Conservation (phyloP, 2,113 vertebrate genomes). For the Vanacampus margaritifer region DNA sequence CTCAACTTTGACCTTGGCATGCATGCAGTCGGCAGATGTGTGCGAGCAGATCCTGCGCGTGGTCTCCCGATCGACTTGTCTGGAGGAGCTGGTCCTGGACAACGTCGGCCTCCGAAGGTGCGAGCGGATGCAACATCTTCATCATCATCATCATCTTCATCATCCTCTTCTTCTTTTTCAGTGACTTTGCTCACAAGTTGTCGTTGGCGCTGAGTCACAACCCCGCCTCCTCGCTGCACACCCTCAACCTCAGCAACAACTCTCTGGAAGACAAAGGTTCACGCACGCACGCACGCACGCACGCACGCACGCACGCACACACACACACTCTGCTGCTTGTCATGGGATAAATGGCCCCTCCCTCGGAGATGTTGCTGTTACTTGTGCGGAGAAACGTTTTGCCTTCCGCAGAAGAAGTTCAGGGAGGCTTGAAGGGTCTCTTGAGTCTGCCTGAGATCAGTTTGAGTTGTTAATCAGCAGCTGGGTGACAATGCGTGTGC, state of each 20-base stretch:
- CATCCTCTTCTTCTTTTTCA: constrained; percentile 44
- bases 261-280: constrained; percentile 94
- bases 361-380: too few relatives aligned
- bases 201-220: constrained; percentile 83
- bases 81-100: constrained; percentile 93
- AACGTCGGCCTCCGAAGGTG: constrained; percentile 89
- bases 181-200: constrained; percentile 94
- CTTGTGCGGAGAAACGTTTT: too few relatives aligned
- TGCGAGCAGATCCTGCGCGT: constrained; percentile 90
- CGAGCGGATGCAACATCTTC: constrained; percentile 47
- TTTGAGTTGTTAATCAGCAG: too few relatives aligned
- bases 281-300: constrained; percentile 12
- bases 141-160: background rate
- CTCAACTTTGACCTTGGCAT: background rate
- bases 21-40: constrained; percentile 81
- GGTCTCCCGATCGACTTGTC: constrained; percentile 81
- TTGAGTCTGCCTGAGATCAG: too few relatives aligned
- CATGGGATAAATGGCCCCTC: too few relatives aligned
- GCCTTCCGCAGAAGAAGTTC: too few relatives aligned
- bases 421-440: too few relatives aligned
- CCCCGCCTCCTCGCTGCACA: constrained; percentile 86
- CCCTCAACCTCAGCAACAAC: constrained; percentile 89
- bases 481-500: background rate
- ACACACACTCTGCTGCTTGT: too few relatives aligned
- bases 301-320: background rate